A percentile compares a stretch with the other conserved stretches of the same genome.
These are phyloP conservation scores for Sorex araneus DNA, from an alignment of 2,113 vertebrate species.

Conservation along the genomic window DNA sequence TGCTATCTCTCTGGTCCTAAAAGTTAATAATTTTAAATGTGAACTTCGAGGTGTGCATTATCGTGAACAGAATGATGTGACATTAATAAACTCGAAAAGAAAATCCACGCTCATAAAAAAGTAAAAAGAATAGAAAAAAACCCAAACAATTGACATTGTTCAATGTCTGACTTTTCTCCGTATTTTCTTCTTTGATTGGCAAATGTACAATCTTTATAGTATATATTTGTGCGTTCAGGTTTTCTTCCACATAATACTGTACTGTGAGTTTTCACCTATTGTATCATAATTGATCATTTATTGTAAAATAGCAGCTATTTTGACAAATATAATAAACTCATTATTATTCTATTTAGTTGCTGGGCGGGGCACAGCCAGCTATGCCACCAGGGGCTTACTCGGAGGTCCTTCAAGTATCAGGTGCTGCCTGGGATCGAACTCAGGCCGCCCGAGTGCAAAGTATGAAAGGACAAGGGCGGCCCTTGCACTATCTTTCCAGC, in stretches of 20 bases:
- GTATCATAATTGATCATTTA: not conserved
- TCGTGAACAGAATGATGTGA: not conserved
- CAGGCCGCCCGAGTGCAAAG: too few relatives aligned
- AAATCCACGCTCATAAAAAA: not conserved
- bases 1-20: too few relatives aligned
- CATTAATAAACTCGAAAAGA: conserved; percentile 8
- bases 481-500: too few relatives aligned
- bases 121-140: too few relatives aligned
- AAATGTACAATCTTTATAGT: not conserved
- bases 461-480: too few relatives aligned
- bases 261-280: not conserved
- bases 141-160: not conserved
- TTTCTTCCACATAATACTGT: not conserved
- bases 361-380: too few relatives aligned
- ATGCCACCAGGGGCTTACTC: too few relatives aligned
- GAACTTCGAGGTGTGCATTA: too few relatives aligned
- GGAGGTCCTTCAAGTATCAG: too few relatives aligned
- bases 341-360: not conserved
- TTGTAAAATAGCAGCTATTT: conserved; percentile 38
- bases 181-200: not conserved
- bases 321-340: conserved; percentile 5
- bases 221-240: not conserved
- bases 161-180: not conserved
- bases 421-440: too few relatives aligned
- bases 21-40: too few relatives aligned